A percentile compares a stretch with the other conserved stretches of the same genome.
Conservation (phyloP, 1,140 invertebrate species). For the Euwallacea similis region DNA sequence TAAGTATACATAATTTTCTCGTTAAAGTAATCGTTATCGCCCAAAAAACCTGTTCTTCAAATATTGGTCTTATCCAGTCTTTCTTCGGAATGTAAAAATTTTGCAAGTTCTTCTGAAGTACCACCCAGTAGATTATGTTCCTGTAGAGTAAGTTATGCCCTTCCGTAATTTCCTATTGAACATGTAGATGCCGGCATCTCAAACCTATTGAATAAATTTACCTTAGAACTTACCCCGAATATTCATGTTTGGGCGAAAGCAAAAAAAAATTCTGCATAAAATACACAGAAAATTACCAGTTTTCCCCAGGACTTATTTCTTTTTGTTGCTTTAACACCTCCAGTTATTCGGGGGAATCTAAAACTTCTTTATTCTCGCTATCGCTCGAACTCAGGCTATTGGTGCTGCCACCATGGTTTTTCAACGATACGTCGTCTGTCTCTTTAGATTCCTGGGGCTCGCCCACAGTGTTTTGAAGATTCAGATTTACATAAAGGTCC, state of each 20-base stretch:
- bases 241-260: no score
- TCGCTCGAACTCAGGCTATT: slow-evolving; percentile 72
- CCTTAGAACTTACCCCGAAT: no score
- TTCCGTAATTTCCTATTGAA: slow-evolving; percentile 94
- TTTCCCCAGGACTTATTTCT: slow-evolving; percentile 70
- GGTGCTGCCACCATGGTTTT: slow-evolving; percentile 70
- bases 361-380: slow-evolving; percentile 70
- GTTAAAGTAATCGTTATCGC: slow-evolving; percentile 87
- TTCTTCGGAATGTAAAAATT: slow-evolving; percentile 93
- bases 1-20: slow-evolving; percentile 98
- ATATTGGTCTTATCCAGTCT: slow-evolving; percentile 94
- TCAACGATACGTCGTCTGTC: slow-evolving; percentile 62
- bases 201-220: slow-evolving; percentile 39
- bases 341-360: slow-evolving; percentile 90
- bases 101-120: slow-evolving; percentile 83
- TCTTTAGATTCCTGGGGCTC: slow-evolving; percentile 56
- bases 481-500: slow-evolving; percentile 96
- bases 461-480: slow-evolving; percentile 79
- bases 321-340: slow-evolving; percentile 98
- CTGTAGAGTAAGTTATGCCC: slow-evolving; percentile 91
- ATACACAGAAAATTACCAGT: no score
- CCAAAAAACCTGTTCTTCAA: slow-evolving; percentile 95
- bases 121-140: slow-evolving; percentile 87
- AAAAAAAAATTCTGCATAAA: no score
- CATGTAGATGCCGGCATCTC: slow-evolving; percentile 77